Conservation (phyloP, 2,113 vertebrate genomes). For the Peucedramus taeniatus region DNA sequence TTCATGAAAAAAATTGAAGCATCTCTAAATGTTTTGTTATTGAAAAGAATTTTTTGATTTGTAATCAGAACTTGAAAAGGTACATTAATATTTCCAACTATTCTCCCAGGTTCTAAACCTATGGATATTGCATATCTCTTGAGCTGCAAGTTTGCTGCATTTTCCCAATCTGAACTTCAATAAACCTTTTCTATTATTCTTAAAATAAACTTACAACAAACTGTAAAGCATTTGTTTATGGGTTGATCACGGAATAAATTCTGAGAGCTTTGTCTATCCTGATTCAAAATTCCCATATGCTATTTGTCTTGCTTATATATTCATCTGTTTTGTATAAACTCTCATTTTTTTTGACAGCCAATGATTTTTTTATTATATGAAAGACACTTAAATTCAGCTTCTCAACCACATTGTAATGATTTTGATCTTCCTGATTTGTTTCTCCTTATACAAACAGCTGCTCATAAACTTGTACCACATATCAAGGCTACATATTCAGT, state of each 20-base stretch:
- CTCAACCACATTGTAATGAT: neutral
- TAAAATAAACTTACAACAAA: neutral
- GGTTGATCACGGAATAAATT: neutral
- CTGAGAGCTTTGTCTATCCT: neutral
- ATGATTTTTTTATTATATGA: neutral
- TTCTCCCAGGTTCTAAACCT: neutral
- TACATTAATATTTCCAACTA: neutral
- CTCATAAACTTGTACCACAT: neutral
- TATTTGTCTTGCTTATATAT: neutral
- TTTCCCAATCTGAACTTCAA: neutral
- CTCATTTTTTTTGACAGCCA: neutral
- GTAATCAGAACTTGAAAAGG: neutral
- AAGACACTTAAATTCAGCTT: neutral
- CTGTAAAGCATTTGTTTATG: neutral
- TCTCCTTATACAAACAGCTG: neutral
- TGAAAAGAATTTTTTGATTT: neutral
- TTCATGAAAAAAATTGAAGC: neutral
- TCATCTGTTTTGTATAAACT: neutral
- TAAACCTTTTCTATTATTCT: neutral
- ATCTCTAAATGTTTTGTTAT: neutral
- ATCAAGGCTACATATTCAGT: neutral
- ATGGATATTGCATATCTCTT: neutral
- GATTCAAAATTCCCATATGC: neutral
- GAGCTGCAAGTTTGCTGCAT: neutral
- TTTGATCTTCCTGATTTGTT: neutral